Conservation (phyloP, 2,113 vertebrate genomes). For the Pseudopodoces humilis region DNA sequence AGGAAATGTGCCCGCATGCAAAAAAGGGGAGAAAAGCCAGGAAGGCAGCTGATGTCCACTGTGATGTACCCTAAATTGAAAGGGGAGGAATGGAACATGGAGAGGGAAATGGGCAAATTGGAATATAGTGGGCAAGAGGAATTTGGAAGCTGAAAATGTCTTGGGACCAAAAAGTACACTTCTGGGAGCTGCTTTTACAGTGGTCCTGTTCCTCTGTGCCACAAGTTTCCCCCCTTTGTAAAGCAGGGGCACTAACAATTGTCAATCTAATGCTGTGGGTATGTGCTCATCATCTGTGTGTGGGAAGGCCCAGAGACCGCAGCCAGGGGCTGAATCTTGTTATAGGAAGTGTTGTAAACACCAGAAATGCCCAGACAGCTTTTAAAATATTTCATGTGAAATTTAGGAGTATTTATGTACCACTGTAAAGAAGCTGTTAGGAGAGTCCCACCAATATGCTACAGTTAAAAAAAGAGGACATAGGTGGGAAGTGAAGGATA, state of each 20-base stretch:
- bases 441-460: not conserved
- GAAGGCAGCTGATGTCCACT: not conserved
- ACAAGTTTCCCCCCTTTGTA: accelerated
- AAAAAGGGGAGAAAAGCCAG: not conserved
- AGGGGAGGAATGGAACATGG: not conserved
- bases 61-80: not conserved
- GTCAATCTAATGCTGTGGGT: not conserved
- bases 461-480: not conserved
- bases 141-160: not conserved
- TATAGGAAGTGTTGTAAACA: not conserved
- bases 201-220: not conserved
- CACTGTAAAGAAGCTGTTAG: not conserved
- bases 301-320: not conserved
- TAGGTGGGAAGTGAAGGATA: slow-evolving; percentile 9
- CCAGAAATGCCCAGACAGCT: not conserved
- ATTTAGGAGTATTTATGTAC: not conserved
- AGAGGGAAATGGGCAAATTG: not conserved
- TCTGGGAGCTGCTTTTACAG: not conserved
- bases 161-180: not conserved
- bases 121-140: not conserved
- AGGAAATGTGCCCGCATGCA: not conserved
- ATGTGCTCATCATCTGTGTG: not conserved
- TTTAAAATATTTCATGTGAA: not conserved
- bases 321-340: not conserved
- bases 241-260: not conserved